Evolutionary conservation across 2,888 invertebrate species (phyloP).

Genomic region (Atethmia centrago): DNA sequence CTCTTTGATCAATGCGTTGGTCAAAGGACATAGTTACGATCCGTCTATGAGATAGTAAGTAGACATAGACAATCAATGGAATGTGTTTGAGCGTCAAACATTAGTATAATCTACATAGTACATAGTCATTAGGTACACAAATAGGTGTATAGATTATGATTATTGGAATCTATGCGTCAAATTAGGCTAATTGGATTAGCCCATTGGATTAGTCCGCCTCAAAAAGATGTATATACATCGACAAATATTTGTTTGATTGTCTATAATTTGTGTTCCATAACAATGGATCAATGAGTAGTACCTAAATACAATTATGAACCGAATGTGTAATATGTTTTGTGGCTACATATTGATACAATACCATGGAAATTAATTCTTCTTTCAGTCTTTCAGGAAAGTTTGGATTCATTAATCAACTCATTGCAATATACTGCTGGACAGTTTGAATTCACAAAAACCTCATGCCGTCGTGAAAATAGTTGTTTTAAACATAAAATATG

Average conservation of each 20-base stretch:
- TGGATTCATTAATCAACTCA: background rate
- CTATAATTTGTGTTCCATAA: background rate
- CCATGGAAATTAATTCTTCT: too few species aligned
- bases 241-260: background rate
- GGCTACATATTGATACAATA: too few species aligned
- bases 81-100: constrained; percentile 17
- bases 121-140: background rate
- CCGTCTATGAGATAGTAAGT: background rate
- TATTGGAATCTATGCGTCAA: constrained; percentile 1
- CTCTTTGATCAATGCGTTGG: background rate
- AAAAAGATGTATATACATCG: background rate
- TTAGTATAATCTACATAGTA: constrained; percentile 1
- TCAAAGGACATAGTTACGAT: background rate
- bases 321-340: too few species aligned
- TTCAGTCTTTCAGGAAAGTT: background rate
- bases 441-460: background rate
- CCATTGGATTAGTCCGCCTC: background rate
- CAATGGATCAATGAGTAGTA: too few species aligned
- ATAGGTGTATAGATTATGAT: background rate
- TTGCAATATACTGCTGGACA: background rate
- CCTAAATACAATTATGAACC: too few species aligned
- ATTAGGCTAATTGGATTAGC: constrained; percentile 17
- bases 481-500: too few species aligned
- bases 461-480: too few species aligned
- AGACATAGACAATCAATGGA: background rate